phyloP scores from a whole-genome alignment of 2,113 vertebrate genomes.

The Antechinus stuartii region DNA sequence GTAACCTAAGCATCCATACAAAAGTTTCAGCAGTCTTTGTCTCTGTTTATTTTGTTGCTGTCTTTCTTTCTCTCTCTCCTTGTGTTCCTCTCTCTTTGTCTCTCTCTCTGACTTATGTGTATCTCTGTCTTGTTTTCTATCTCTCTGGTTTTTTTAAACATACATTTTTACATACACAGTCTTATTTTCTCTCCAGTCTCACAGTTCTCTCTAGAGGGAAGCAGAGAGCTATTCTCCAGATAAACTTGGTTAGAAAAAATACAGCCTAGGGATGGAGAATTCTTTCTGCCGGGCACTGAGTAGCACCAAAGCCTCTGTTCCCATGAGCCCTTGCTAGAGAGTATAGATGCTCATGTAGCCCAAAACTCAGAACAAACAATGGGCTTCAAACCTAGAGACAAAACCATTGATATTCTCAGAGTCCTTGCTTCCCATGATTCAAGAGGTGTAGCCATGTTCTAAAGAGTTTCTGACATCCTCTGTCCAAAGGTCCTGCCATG shows the following conservation, averaged over 20 bases:
- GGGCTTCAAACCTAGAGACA: not conserved
- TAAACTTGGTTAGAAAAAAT: not conserved
- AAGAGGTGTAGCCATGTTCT: not conserved
- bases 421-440: not conserved
- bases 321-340: no score
- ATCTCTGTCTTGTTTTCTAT: no score
- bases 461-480: not conserved
- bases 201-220: constrained; percentile 80
- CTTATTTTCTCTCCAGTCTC: not conserved
- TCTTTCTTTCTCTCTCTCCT: no score
- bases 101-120: no score
- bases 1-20: no score
- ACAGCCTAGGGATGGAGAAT: not conserved
- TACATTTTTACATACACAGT: not conserved
- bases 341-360: not conserved
- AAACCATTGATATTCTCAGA: not conserved
- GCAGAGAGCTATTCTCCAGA: constrained; percentile 74
- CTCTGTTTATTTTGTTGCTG: no score
- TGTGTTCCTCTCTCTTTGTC: no score
- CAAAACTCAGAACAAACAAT: not conserved
- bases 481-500: no score
- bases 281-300: not conserved
- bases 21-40: no score
- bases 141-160: no score
- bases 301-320: not conserved